phyloP scores from a whole-genome alignment of 2,888 invertebrate genomes.

The Cephus sareptanus region DNA sequence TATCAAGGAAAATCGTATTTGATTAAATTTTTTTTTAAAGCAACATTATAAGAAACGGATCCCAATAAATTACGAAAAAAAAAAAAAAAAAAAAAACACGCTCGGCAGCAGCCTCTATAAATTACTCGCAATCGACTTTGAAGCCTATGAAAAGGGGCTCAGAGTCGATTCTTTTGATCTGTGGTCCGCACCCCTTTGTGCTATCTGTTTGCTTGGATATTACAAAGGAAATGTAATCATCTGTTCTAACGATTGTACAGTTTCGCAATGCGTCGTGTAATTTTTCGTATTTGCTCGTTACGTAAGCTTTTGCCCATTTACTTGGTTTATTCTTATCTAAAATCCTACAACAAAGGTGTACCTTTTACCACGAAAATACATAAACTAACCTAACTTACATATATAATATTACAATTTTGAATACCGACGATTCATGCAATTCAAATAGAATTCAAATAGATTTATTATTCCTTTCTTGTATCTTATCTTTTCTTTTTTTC shows the following conservation, averaged over 20 bases:
- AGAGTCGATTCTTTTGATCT: conserved; percentile 23
- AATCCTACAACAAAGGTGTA: not conserved
- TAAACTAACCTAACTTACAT: not conserved
- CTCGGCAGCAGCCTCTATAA: not conserved
- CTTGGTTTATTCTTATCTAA: not conserved
- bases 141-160: not conserved
- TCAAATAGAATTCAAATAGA: too few species aligned
- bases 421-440: not conserved
- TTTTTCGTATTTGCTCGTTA: not conserved
- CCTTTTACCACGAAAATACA: not conserved
- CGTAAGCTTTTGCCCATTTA: not conserved
- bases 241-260: conserved; percentile 20
- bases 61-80: not conserved
- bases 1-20: not conserved
- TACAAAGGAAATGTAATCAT: conserved; percentile 22
- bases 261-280: not conserved
- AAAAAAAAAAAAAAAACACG: not conserved
- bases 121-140: conserved; percentile 14
- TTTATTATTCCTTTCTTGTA: too few species aligned
- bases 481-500: too few species aligned
- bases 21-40: not conserved
- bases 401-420: not conserved
- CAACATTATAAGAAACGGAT: not conserved
- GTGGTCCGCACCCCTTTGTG: conserved; percentile 11
- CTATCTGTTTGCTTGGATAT: not conserved